Percentiles rank a stretch among this genome's conserved stretches.
phyloP scores from a whole-genome alignment of 2,888 invertebrate species.

The Augochlorella aurata region DNA sequence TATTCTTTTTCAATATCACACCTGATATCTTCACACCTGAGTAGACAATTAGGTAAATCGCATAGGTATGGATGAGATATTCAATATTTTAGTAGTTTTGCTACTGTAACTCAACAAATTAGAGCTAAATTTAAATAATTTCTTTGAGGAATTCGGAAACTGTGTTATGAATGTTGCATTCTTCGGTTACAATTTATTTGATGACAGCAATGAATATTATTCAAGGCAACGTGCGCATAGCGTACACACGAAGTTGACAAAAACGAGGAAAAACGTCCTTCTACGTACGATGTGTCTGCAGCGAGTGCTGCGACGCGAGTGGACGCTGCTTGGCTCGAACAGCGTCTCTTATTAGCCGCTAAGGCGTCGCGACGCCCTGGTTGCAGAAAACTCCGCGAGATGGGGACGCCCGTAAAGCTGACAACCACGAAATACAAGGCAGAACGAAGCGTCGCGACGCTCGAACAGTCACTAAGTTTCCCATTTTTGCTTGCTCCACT shows the following conservation, averaged over 20 bases:
- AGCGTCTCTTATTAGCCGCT: constrained; percentile 75
- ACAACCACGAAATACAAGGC: constrained; percentile 38
- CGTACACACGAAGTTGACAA: neutral
- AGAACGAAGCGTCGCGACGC: constrained; percentile 52
- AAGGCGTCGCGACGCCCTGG: constrained; percentile 78
- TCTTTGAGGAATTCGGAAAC: too few relatives aligned
- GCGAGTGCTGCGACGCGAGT: constrained; percentile 58
- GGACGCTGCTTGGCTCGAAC: constrained; percentile 42
- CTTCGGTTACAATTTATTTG: too few relatives aligned
- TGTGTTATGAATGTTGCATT: too few relatives aligned
- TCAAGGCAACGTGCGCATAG: too few relatives aligned
- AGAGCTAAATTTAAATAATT: too few relatives aligned
- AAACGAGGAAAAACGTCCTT: neutral
- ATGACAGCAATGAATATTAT: too few relatives aligned
- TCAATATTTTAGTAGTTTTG: too few relatives aligned
- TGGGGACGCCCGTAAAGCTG: constrained; percentile 74
- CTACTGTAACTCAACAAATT: too few relatives aligned
- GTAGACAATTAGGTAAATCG: too few relatives aligned
- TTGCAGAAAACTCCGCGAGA: constrained; percentile 80
- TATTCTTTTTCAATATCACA: too few relatives aligned
- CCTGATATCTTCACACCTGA: too few relatives aligned
- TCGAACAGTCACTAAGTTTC: constrained; percentile 1
- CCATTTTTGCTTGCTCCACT: neutral
- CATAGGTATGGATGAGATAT: too few relatives aligned
- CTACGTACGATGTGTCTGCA: constrained; percentile 13